Percentiles rank a stretch among this genome's conserved stretches.
phyloP scores from a whole-genome alignment of 2,797 vertebrate genomes.

The Platyrinchus mystaceus region DNA sequence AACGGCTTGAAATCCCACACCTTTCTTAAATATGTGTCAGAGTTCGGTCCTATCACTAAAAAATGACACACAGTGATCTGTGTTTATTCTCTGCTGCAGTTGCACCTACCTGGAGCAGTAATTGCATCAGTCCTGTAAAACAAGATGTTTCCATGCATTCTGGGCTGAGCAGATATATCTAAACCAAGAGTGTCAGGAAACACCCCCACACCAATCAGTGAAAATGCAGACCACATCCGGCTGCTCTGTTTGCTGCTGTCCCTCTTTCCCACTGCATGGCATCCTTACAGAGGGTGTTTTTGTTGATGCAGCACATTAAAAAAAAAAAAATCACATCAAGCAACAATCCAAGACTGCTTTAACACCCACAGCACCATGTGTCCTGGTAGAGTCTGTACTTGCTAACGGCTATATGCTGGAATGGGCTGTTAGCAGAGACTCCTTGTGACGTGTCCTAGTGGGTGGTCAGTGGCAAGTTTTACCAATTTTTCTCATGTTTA shows the following conservation, averaged over 20 bases:
- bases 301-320: slow-evolving; percentile 30
- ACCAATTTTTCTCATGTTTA: neutral
- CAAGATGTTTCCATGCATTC: neutral
- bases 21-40: neutral
- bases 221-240: neutral
- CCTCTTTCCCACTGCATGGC: neutral
- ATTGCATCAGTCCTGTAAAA: neutral
- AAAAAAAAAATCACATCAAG: neutral
- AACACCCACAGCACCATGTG: slow-evolving; percentile 58
- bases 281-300: neutral
- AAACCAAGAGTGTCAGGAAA: neutral
- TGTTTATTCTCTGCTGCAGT: neutral
- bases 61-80: neutral
- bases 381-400: slow-evolving; percentile 45
- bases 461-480: slow-evolving; percentile 40
- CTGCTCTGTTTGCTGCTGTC: neutral
- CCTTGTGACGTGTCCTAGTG: neutral
- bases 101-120: neutral
- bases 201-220: neutral
- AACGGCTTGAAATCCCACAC: neutral
- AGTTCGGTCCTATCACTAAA: neutral
- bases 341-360: slow-evolving; percentile 6
- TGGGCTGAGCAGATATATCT: neutral
- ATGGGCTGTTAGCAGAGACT: slow-evolving; percentile 29
- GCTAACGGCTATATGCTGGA: neutral